phyloP scores from a whole-genome alignment of 2,797 vertebrate genomes.

The Petrocephalus sullivani region DNA sequence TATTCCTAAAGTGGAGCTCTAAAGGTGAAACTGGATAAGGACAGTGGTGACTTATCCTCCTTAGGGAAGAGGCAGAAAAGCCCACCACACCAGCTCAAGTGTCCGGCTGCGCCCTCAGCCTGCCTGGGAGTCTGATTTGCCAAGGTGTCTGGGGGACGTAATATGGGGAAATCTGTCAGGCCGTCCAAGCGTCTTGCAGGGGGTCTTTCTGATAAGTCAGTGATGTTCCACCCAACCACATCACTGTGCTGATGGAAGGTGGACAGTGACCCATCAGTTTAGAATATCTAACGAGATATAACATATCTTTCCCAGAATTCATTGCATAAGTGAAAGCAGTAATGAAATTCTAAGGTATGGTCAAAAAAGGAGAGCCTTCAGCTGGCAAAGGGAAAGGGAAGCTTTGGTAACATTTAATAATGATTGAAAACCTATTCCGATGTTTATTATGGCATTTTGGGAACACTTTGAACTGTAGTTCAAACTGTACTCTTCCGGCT shows the following conservation, averaged over 20 bases:
- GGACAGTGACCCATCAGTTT: not conserved
- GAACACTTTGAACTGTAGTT: not conserved
- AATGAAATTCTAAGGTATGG: not conserved
- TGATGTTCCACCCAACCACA: not conserved
- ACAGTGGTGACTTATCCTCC: conserved; percentile 8
- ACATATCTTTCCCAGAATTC: not conserved
- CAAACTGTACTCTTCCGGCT: not conserved
- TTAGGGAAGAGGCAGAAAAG: not conserved
- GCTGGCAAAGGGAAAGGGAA: not conserved
- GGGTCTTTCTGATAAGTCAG: not conserved
- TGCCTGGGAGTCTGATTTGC: not conserved
- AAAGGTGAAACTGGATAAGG: conserved; percentile 16
- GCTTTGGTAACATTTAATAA: not conserved
- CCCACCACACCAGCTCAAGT: not conserved
- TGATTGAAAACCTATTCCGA: not conserved
- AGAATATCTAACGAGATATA: not conserved
- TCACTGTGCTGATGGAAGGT: not conserved
- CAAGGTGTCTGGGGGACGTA: not conserved
- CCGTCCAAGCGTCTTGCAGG: not conserved
- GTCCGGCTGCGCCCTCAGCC: not conserved
- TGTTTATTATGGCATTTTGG: not conserved
- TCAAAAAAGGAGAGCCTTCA: not conserved
- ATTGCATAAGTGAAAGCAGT: not conserved
- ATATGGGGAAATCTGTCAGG: not conserved
- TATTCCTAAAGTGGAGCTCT: not conserved